A percentile compares a stretch with the other conserved stretches of the same genome.
Evolutionary conservation across 2,113 vertebrate species (phyloP).

Genomic region (Amia ocellicauda): DNA sequence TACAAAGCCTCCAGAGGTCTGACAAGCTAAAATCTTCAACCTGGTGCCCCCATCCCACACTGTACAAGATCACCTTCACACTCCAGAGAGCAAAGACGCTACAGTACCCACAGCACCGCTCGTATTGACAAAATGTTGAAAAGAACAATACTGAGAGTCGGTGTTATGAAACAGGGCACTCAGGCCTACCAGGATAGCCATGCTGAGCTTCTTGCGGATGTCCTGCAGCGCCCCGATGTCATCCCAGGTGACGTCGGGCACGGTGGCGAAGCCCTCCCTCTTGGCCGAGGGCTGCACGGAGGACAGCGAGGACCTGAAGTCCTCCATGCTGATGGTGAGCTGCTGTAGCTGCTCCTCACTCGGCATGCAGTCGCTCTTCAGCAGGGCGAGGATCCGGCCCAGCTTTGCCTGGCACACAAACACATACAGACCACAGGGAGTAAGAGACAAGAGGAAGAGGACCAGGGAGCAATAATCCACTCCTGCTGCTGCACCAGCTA

Average conservation of each 20-base stretch:
- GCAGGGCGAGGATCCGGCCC: constrained; percentile 65
- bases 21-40: too few species aligned
- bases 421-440: background rate
- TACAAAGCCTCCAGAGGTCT: too few species aligned
- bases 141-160: too few species aligned
- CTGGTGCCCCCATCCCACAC: too few species aligned
- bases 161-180: background rate
- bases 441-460: background rate
- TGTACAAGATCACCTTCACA: too few species aligned
- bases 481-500: background rate
- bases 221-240: constrained; percentile 89
- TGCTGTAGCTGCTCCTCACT: constrained; percentile 76
- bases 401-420: constrained; percentile 70
- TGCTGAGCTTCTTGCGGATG: constrained; percentile 87
- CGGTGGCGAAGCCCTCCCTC: constrained; percentile 93
- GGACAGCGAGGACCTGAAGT: constrained; percentile 78
- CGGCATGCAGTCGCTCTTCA: constrained; percentile 68
- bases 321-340: constrained; percentile 80
- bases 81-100: too few species aligned
- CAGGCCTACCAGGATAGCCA: constrained; percentile 88
- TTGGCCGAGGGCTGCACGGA: constrained; percentile 92
- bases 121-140: too few species aligned
- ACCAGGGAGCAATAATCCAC: background rate
- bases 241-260: constrained; percentile 92
- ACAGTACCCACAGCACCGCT: too few species aligned